Conservation (phyloP, 2,888 invertebrate species). For the Seira sanloemensis region DNA sequence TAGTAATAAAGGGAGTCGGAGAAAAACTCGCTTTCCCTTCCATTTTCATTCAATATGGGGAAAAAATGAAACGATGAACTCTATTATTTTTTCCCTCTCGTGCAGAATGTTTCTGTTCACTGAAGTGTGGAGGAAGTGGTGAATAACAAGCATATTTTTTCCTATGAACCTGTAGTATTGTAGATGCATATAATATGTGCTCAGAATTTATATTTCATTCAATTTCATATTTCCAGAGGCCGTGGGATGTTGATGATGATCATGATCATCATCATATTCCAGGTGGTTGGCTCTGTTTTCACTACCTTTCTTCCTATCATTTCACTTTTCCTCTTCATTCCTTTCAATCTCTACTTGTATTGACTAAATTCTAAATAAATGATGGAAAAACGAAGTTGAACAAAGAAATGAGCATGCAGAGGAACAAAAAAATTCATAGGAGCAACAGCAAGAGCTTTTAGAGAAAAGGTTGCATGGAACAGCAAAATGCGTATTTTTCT, state of each 20-base stretch:
- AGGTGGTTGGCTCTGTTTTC: conserved; percentile 49
- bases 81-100: not conserved
- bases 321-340: not conserved
- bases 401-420: conserved; percentile 9
- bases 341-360: conserved; percentile 8
- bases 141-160: no score
- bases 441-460: not conserved
- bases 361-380: conserved; percentile 45
- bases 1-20: not conserved
- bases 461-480: not conserved
- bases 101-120: not conserved
- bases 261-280: conserved; percentile 29
- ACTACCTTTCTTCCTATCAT: conserved; percentile 28
- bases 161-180: no score
- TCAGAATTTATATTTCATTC: not conserved
- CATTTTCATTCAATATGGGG: not conserved
- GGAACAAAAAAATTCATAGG: not conserved
- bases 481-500: conserved; percentile 9
- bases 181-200: not conserved
- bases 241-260: not conserved
- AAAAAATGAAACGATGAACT: not conserved
- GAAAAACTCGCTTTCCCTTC: not conserved
- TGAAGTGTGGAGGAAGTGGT: not conserved
- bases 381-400: not conserved
- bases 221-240: not conserved